Base-by-base conservation (phyloP, 1,140 invertebrate genomes). In the Drosophila sucinea region DNA sequence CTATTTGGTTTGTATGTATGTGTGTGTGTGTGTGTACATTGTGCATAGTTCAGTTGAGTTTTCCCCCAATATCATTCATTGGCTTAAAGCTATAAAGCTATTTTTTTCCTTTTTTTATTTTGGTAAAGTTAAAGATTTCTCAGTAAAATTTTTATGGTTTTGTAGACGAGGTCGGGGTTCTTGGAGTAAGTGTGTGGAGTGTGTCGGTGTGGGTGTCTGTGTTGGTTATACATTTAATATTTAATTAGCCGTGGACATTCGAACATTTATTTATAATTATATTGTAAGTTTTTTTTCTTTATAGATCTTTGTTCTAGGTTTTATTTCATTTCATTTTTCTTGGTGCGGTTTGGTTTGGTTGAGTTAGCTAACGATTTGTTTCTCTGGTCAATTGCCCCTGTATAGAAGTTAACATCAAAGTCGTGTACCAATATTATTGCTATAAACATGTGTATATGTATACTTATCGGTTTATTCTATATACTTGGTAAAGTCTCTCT, bases 51-150 rank as follows among this genome's bases (percentile, higher is more conserved):
- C 44, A 51, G 44, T 51, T 51, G 2, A 47, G 44, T 47, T 47
- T 1, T 47, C 25, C n/a, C 11, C 23, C 44, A 51, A 51, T 51
- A 51, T 51, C 6, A 51, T 10, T 51, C 7, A 71, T 72, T 72
- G 78, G 78, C 89, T 91, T 91, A 91, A 89, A 80, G 75, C 89
- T 91, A 91, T 91, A 91, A 91, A 91, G 89, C 89, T 91, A 91
- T 91, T 82, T 77, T 81, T 89, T 79, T 90, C 85, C 85, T 91
- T 82, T 77, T 81, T 76, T 79, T 90, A 81, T 90, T 81, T 76
- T 71, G 75, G 77, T 89, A 74, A 74, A 89, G 81, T 81, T 41
- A 60, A 62, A 89, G 85, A 90, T 81, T 85, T 90, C 75, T 90
- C 85, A 66, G 10, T 44, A 32, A 17, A 55, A 51, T 25, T 51